phyloP scores from a whole-genome alignment of 2,888 invertebrate genomes.

The Drosophila dives region DNA sequence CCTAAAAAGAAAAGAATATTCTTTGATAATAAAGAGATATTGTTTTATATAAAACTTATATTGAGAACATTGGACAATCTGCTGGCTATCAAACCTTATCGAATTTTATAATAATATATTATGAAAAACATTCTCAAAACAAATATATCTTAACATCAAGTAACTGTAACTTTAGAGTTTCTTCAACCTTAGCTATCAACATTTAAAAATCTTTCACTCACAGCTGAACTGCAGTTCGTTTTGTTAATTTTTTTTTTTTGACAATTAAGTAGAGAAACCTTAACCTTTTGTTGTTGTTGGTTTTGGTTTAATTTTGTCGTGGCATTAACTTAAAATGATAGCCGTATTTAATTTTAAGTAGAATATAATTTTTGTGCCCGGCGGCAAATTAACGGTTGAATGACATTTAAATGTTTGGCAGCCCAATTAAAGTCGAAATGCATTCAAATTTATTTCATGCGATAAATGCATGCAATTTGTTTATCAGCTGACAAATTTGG shows the following conservation, averaged over 20 bases:
- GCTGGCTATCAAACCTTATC: background rate
- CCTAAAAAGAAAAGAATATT: background rate
- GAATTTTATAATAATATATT: background rate
- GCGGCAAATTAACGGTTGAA: conserved; percentile 71
- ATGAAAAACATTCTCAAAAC: background rate
- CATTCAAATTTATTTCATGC: conserved; percentile 56
- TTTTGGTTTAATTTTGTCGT: conserved; percentile 19
- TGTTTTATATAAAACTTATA: background rate
- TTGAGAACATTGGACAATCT: background rate
- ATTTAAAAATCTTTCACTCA: conserved; percentile 13
- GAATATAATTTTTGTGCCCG: conserved; percentile 55
- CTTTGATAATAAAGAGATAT: background rate
- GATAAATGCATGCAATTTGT: conserved; percentile 46
- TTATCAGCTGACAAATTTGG: conserved; percentile 56
- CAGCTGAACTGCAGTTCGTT: conserved; percentile 4
- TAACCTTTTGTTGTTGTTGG: conserved; percentile 16
- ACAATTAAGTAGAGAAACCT: conserved; percentile 4
- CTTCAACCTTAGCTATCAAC: conserved; percentile 4
- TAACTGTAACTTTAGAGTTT: background rate
- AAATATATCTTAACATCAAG: background rate
- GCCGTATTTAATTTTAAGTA: conserved; percentile 65
- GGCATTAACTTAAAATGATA: conserved; percentile 63
- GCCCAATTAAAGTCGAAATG: conserved; percentile 61
- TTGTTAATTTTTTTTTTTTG: conserved; percentile 13
- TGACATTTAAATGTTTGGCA: conserved; percentile 73